phyloP scores from a whole-genome alignment of 2,797 vertebrate genomes.

The Notoglanidium macrostoma region DNA sequence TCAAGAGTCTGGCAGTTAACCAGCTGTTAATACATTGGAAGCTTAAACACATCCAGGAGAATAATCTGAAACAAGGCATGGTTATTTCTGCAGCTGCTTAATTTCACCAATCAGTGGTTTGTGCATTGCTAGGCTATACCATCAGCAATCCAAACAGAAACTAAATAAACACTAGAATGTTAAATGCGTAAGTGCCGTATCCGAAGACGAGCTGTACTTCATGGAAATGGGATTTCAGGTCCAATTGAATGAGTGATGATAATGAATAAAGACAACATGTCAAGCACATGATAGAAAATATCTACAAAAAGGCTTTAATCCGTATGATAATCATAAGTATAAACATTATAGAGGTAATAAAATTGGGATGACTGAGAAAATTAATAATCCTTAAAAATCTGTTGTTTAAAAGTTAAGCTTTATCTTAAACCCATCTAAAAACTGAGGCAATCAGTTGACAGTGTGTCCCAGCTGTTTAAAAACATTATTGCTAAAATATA shows the following conservation, averaged over 20 bases:
- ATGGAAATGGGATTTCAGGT: background rate
- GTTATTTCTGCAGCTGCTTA: background rate
- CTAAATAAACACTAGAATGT: background rate
- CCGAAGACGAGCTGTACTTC: background rate
- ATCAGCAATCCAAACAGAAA: background rate
- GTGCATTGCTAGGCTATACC: background rate
- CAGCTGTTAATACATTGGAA: background rate
- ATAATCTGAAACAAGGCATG: background rate
- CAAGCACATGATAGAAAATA: conserved; percentile 23
- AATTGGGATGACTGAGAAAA: conserved; percentile 11
- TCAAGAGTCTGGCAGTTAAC: background rate
- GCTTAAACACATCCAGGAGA: background rate
- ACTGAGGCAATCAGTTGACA: background rate
- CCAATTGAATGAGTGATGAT: no score
- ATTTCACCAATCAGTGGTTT: background rate
- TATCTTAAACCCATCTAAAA: conserved; percentile 13
- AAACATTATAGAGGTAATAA: conserved; percentile 15
- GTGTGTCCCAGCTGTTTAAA: conserved; percentile 1
- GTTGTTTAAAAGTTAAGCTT: background rate
- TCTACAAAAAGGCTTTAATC: conserved; percentile 39
- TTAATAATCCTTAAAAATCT: background rate
- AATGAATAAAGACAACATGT: background rate
- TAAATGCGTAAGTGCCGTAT: background rate
- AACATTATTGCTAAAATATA: background rate
- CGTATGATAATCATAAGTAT: background rate